These are phyloP conservation scores for Cryptoblepharus egeriae DNA, from an alignment of 2,797 vertebrate genomes.

Conservation along the genomic window DNA sequence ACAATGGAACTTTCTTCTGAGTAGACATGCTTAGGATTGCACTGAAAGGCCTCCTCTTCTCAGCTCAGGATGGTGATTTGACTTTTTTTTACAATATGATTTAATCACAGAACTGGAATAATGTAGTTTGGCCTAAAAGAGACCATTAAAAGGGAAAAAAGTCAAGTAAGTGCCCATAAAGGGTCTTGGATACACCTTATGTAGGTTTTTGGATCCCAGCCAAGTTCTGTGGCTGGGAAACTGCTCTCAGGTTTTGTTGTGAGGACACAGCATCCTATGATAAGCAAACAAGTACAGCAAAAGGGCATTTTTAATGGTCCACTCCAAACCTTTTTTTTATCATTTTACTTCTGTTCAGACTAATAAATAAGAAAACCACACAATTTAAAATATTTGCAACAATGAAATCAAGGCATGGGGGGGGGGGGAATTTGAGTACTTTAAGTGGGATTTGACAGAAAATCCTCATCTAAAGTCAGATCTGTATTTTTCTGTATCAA, in stretches of 20 bases:
- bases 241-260: background rate
- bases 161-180: too few relatives aligned
- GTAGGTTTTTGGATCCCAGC: background rate
- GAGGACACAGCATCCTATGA: background rate
- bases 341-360: background rate
- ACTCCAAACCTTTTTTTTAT: background rate
- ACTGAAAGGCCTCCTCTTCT: too few relatives aligned
- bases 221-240: background rate
- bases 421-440: background rate
- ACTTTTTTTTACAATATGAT: too few relatives aligned
- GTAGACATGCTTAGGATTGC: too few relatives aligned
- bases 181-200: too few relatives aligned
- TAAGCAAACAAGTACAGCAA: background rate
- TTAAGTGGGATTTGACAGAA: background rate
- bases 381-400: background rate
- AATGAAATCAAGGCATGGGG: background rate
- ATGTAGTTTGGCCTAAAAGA: too few relatives aligned
- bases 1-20: too few relatives aligned
- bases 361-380: background rate
- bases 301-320: background rate
- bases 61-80: too few relatives aligned
- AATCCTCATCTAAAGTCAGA: background rate
- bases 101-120: too few relatives aligned
- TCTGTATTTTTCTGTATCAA: background rate
- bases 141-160: too few relatives aligned